A percentile compares a stretch with the other conserved stretches of the same genome.
Conservation (phyloP, 2,888 invertebrate genomes). For the Watsonalla binaria region DNA sequence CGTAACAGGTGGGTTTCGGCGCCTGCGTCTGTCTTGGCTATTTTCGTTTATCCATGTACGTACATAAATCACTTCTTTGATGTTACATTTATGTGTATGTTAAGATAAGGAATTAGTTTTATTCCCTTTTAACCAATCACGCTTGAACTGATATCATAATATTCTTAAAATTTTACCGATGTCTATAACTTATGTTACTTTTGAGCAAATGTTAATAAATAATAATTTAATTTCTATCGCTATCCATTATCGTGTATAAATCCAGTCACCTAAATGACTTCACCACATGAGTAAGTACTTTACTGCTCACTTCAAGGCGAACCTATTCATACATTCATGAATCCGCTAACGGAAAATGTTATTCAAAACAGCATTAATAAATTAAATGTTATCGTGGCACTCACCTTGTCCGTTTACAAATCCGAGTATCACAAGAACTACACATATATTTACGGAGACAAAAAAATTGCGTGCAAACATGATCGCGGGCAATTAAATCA, state of each 20-base stretch:
- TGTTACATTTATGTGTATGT: conserved; percentile 48
- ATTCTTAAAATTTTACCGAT: not conserved
- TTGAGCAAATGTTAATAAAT: not conserved
- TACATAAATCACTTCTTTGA: conserved; percentile 58
- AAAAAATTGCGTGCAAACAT: conserved; percentile 40
- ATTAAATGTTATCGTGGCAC: conserved; percentile 22
- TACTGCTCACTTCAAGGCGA: not conserved
- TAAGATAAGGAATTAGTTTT: conserved; percentile 53
- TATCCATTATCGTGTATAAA: not conserved
- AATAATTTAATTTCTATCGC: conserved; percentile 3
- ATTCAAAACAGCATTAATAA: conserved; percentile 5
- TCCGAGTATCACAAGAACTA: conserved; percentile 41
- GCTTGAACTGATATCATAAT: not conserved
- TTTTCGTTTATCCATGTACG: conserved; percentile 42
- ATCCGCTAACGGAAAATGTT: not conserved
- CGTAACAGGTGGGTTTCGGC: conserved; percentile 58
- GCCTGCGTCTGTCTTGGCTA: conserved; percentile 37
- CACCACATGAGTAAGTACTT: not conserved
- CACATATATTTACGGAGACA: conserved; percentile 43
- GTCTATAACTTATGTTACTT: too few species aligned
- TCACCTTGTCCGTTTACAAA: conserved; percentile 60
- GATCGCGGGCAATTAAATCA: conserved; percentile 40
- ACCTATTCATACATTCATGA: not conserved
- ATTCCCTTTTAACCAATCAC: conserved; percentile 21
- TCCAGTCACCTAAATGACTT: conserved; percentile 3